Percentiles rank a stretch among this genome's conserved stretches.
phyloP scores from a whole-genome alignment of 2,888 invertebrate genomes.

The Cryptocheilus praepositus region DNA sequence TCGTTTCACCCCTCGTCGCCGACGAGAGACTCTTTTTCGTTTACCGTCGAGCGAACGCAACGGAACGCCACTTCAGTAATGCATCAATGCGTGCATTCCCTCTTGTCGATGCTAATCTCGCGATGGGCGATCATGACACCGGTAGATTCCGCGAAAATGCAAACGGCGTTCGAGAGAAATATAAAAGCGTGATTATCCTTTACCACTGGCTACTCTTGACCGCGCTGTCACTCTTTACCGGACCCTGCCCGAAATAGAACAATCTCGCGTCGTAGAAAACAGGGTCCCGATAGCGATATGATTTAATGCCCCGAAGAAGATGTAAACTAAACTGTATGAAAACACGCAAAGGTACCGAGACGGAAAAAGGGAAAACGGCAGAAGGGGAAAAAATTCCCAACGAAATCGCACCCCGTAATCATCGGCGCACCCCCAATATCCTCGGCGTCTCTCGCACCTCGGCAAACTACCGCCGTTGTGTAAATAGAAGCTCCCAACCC shows the following conservation, averaged over 20 bases:
- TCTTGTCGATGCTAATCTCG: constrained; percentile 5
- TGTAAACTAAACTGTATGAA: background rate
- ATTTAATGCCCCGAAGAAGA: too few species aligned
- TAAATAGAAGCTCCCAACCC: constrained; percentile 36
- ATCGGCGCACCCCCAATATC: constrained; percentile 42
- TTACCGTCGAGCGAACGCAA: background rate
- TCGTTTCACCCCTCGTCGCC: constrained; percentile 19
- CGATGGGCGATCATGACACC: too few species aligned
- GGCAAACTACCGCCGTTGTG: constrained; percentile 37
- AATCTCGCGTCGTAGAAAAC: too few species aligned
- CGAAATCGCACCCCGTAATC: constrained; percentile 6
- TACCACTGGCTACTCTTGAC: too few species aligned
- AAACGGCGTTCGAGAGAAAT: too few species aligned
- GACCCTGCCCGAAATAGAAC: too few species aligned
- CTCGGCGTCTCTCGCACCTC: constrained; percentile 41
- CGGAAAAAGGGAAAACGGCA: constrained; percentile 7
- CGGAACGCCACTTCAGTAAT: background rate
- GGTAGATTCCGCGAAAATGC: too few species aligned
- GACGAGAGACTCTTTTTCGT: constrained; percentile 3
- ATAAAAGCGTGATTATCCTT: too few species aligned
- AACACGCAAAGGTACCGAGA: background rate
- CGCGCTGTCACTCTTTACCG: too few species aligned
- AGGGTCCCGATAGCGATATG: too few species aligned
- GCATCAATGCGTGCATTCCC: background rate
- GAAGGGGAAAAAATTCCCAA: constrained; percentile 10